Percentiles rank a stretch among this genome's conserved stretches.
These are phyloP conservation scores for Pygoscelis adeliae DNA, from an alignment of 2,113 vertebrate genomes.

Conservation along the genomic window DNA sequence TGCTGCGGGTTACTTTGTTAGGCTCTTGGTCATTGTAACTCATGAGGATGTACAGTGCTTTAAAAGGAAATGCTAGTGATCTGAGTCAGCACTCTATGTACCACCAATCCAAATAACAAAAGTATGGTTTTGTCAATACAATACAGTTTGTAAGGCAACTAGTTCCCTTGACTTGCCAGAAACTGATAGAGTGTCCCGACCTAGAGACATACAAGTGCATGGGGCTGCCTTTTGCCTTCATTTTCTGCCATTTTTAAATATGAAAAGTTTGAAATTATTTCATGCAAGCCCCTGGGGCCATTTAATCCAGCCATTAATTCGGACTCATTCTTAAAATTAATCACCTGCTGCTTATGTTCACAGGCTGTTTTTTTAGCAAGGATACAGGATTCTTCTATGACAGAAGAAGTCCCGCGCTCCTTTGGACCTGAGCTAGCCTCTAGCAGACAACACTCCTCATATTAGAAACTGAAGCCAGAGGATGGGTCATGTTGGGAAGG, in stretches of 20 bases:
- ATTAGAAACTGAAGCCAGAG: neutral
- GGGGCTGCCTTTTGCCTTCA: neutral
- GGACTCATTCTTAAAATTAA: neutral
- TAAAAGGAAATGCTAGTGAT: neutral
- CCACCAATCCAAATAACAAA: constrained; percentile 67
- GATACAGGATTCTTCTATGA: neutral
- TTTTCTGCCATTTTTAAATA: neutral
- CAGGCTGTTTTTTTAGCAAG: neutral
- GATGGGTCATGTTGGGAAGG: neutral
- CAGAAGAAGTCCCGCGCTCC: neutral
- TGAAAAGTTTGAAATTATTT: neutral
- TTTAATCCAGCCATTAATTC: neutral
- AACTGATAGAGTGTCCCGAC: neutral
- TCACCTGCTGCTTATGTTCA: neutral
- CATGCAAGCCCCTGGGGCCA: neutral
- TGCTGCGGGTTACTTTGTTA: neutral
- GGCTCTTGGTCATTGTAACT: neutral
- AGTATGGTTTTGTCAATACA: constrained; percentile 78
- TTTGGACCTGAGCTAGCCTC: neutral
- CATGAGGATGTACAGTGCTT: neutral
- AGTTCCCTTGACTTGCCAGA: neutral
- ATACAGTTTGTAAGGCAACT: constrained; percentile 66
- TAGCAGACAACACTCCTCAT: neutral
- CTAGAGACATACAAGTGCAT: neutral
- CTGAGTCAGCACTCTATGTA: neutral